Percentiles rank a stretch among this genome's conserved stretches.
phyloP scores from a whole-genome alignment of 2,113 vertebrate species.

The Pelusios castaneus region DNA sequence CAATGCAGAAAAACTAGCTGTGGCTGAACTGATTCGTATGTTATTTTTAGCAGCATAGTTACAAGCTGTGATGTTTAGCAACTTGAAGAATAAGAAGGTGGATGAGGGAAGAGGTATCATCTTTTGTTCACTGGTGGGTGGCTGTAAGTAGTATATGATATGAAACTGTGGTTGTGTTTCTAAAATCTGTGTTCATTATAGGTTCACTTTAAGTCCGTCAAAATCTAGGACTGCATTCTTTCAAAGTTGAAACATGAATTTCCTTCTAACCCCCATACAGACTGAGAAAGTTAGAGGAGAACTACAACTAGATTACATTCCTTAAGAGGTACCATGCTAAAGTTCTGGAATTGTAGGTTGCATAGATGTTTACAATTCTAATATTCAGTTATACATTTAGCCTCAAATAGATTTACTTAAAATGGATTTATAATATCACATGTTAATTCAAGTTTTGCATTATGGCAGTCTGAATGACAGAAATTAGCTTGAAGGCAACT shows the following conservation, averaged over 20 bases:
- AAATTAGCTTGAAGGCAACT: neutral
- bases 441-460: conserved; percentile 28
- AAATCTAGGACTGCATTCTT: neutral
- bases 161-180: neutral
- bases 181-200: neutral
- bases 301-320: neutral
- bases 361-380: neutral
- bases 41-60: neutral
- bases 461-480: neutral
- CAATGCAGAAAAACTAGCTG: fast-evolving
- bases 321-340: neutral
- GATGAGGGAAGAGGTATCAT: neutral
- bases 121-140: neutral
- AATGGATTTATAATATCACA: neutral
- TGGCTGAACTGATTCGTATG: fast-evolving
- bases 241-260: neutral
- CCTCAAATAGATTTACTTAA: neutral
- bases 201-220: neutral
- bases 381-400: neutral
- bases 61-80: fast-evolving
- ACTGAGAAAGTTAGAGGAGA: neutral
- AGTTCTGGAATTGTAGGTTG: neutral
- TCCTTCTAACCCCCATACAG: neutral
- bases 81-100: neutral
- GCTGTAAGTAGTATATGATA: fast-evolving